These are phyloP conservation scores for Siniperca knerii DNA, from an alignment of 2,113 vertebrate genomes.

Conservation along the genomic window DNA sequence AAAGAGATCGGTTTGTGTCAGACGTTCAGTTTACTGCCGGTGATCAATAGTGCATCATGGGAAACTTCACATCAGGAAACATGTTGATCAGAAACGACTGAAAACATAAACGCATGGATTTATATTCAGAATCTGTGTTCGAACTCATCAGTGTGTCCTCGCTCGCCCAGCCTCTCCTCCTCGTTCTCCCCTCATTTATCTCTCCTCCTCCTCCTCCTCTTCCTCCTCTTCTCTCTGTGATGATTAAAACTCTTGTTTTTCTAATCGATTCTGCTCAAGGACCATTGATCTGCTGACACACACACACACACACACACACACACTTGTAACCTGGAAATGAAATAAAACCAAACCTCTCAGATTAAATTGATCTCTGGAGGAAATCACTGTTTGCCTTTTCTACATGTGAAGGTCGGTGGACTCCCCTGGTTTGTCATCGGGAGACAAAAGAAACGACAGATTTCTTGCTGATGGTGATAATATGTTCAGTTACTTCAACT, in stretches of 20 bases:
- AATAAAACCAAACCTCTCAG: neutral
- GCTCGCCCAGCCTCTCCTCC: neutral
- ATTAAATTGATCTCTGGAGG: constrained; percentile 8
- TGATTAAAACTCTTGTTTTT: constrained; percentile 70
- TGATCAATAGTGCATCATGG: too few species aligned
- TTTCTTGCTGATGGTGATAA: too few species aligned
- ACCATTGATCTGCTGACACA: constrained; percentile 68
- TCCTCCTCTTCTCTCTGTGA: neutral
- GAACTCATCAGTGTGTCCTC: constrained; percentile 14
- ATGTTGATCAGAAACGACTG: too few species aligned
- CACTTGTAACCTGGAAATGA: neutral
- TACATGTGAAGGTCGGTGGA: constrained; percentile 3
- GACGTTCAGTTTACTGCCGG: too few species aligned
- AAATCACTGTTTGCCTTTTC: neutral
- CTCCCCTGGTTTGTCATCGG: too few species aligned
- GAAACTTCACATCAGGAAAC: too few species aligned
- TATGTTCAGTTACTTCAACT: too few species aligned
- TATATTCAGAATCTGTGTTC: too few species aligned
- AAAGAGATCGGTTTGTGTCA: too few species aligned
- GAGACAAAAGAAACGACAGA: too few species aligned
- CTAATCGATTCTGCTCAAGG: constrained; percentile 69
- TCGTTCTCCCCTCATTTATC: neutral
- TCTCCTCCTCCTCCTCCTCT: neutral
- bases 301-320: constrained; percentile 13
- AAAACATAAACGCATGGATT: too few species aligned